Conservation (phyloP, 1,140 invertebrate genomes). For the Psix sp. region DNA sequence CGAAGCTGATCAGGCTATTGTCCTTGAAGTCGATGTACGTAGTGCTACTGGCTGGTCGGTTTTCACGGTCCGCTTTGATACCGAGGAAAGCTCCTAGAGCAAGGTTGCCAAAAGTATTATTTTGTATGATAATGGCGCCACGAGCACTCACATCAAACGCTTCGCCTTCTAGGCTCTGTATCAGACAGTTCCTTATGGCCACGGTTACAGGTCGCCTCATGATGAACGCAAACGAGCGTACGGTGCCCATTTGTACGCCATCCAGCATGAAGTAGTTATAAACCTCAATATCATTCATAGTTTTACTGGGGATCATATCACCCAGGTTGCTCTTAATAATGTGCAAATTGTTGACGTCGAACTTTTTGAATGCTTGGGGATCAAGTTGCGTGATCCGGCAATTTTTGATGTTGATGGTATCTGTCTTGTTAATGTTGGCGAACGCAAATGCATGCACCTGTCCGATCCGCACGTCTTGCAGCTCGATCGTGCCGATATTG, state of each 20-base stretch:
- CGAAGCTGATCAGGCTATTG: conserved; percentile 79
- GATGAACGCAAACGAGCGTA: conserved; percentile 78
- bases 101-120: conserved; percentile 80
- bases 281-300: conserved; percentile 85
- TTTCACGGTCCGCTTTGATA: conserved; percentile 78
- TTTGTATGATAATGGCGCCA: conserved; percentile 81
- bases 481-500: conserved; percentile 81
- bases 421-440: conserved; percentile 80
- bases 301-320: conserved; percentile 80
- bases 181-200: conserved; percentile 80
- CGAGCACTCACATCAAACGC: conserved; percentile 80
- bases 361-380: conserved; percentile 87
- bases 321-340: conserved; percentile 79
- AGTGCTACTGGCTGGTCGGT: conserved; percentile 50
- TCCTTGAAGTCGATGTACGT: conserved; percentile 80
- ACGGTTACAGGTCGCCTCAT: conserved; percentile 79
- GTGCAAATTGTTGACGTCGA: conserved; percentile 81
- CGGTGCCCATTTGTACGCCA: conserved; percentile 70
- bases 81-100: conserved; percentile 80
- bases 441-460: conserved; percentile 84
- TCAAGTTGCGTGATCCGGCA: conserved; percentile 80
- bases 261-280: conserved; percentile 79
- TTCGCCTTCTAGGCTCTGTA: conserved; percentile 80
- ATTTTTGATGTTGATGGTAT: conserved; percentile 73
- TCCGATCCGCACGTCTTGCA: conserved; percentile 80